Percentiles rank a stretch among this genome's conserved stretches.
phyloP scores from a whole-genome alignment of 37 sponge, comb jelly and placozoan genomes.

The Mnemiopsis leidyi region DNA sequence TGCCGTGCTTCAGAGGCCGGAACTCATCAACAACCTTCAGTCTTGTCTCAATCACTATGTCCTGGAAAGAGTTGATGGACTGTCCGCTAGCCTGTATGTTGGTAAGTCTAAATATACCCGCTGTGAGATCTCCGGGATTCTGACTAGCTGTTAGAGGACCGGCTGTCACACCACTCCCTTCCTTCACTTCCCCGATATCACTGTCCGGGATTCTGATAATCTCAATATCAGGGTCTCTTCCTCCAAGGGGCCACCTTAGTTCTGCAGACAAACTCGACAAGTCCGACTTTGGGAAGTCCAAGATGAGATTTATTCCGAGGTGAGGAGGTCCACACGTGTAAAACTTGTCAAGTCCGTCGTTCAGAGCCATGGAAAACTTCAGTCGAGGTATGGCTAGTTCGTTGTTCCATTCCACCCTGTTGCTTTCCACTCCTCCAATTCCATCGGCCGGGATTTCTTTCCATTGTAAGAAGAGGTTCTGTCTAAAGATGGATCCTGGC shows the following conservation, averaged over 20 bases:
- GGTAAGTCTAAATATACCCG: constrained; percentile 2
- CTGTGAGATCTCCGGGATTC: constrained; percentile 46
- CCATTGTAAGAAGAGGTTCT: background rate
- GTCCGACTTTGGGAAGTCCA: constrained; percentile 44
- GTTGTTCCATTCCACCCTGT: background rate
- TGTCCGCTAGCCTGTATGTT: constrained; percentile 39
- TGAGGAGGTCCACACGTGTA: constrained; percentile 59
- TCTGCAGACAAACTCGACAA: background rate
- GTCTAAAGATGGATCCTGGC: constrained; percentile 15
- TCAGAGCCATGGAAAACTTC: background rate
- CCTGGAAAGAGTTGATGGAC: background rate
- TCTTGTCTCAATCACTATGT: constrained; percentile 16
- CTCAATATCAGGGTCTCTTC: constrained; percentile 17
- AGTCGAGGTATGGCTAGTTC: background rate
- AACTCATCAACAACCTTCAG: constrained; percentile 34
- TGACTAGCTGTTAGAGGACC: constrained; percentile 59
- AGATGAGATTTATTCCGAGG: constrained; percentile 21
- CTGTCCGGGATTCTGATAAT: background rate
- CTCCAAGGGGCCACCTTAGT: constrained; percentile 42
- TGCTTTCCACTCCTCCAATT: background rate
- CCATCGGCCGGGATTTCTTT: background rate
- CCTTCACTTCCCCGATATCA: constrained; percentile 33
- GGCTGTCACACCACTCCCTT: constrained; percentile 52
- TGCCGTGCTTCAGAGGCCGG: background rate
- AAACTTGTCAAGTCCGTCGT: constrained; percentile 16